Evolutionary conservation across 2,113 vertebrate species (phyloP).

Genomic region (Oncorhynchus clarkii): DNA sequence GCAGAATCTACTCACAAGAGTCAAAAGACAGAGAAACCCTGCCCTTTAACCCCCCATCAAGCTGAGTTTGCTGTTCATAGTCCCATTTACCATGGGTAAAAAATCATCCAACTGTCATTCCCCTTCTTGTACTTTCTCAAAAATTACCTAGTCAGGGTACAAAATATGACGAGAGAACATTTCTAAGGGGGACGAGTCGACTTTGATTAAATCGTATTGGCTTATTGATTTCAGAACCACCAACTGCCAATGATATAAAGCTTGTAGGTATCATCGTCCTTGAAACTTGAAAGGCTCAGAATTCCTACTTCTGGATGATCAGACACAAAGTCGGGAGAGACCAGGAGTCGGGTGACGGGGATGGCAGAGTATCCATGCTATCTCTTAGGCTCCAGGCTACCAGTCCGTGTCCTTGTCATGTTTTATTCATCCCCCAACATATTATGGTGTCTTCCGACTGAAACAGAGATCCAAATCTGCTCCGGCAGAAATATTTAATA

Average conservation of each 20-base stretch:
- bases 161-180: background rate
- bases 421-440: conserved; percentile 68
- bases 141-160: background rate
- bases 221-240: background rate
- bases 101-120: background rate
- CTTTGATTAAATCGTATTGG: background rate
- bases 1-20: background rate
- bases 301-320: conserved; percentile 52
- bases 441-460: conserved; percentile 56
- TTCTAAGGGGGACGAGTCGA: background rate
- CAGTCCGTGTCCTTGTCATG: conserved; percentile 64
- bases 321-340: conserved; percentile 30
- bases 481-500: conserved; percentile 73
- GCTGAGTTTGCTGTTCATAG: background rate
- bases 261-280: background rate
- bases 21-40: background rate
- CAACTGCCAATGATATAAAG: background rate
- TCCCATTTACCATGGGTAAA: background rate
- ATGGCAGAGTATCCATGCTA: conserved; percentile 57
- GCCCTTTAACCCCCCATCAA: background rate
- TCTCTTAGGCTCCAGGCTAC: conserved; percentile 65
- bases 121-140: background rate
- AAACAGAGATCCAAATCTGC: conserved; percentile 70
- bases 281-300: conserved; percentile 4
- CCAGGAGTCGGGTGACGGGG: conserved; percentile 18